These are phyloP conservation scores for Aphelocoma coerulescens DNA, from an alignment of 2,113 vertebrate species.

Conservation along the genomic window DNA sequence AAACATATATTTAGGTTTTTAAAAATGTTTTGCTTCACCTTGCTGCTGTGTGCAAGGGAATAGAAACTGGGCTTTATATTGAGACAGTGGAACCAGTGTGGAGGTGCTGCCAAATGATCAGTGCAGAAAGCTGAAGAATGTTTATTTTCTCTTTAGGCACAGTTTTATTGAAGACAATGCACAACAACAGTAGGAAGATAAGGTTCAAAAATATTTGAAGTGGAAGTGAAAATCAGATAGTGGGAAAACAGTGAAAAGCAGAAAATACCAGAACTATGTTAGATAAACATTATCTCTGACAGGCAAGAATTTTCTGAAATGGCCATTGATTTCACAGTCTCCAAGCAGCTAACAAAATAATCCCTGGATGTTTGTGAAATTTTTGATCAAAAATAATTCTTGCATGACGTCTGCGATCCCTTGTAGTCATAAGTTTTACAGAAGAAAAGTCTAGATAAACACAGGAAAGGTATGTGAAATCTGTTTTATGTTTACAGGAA, in stretches of 20 bases:
- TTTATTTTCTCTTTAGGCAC: not conserved
- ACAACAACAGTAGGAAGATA: not conserved
- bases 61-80: not conserved
- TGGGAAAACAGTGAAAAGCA: not conserved
- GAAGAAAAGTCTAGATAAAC: not conserved
- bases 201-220: not conserved
- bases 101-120: not conserved
- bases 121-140: not conserved
- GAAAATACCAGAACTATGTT: not conserved
- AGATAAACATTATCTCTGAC: not conserved
- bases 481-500: not conserved
- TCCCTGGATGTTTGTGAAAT: not conserved
- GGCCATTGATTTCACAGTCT: not conserved
- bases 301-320: not conserved
- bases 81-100: not conserved
- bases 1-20: not conserved
- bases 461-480: not conserved
- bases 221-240: not conserved
- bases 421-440: not conserved
- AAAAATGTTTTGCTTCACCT: not conserved
- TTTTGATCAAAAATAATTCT: not conserved
- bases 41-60: not conserved
- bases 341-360: not conserved
- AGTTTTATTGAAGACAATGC: not conserved
- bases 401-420: not conserved